Evolutionary conservation across 2,113 vertebrate species (phyloP).

Genomic region (Tachycineta bicolor): DNA sequence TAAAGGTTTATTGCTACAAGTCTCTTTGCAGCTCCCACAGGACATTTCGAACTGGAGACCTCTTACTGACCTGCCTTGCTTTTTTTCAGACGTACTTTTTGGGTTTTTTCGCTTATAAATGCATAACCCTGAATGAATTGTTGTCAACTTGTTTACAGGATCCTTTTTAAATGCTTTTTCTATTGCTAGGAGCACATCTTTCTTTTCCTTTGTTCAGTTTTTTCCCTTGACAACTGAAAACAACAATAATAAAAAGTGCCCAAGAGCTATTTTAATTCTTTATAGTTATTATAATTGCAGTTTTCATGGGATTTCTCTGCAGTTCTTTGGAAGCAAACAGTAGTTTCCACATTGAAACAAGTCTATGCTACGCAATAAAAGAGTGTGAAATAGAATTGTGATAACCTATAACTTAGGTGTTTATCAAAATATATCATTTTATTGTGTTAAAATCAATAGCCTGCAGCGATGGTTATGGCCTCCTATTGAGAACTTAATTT

Average conservation of each 20-base stretch:
- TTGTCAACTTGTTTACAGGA: slow-evolving; percentile 16
- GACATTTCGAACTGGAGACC: background rate
- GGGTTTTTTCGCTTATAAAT: background rate
- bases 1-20: background rate
- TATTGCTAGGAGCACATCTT: background rate
- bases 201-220: background rate
- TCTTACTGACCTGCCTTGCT: background rate
- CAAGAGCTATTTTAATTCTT: slow-evolving; percentile 22
- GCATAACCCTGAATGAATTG: background rate
- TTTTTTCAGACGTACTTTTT: too few species aligned
- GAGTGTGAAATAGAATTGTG: background rate
- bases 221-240: background rate
- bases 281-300: background rate
- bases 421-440: background rate
- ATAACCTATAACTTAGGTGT: background rate
- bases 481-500: slow-evolving; percentile 20
- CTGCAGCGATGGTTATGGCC: background rate
- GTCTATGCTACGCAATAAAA: background rate
- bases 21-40: background rate
- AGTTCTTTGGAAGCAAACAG: slow-evolving; percentile 10
- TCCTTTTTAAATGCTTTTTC: background rate
- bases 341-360: slow-evolving; percentile 2
- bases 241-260: background rate
- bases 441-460: background rate
- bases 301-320: slow-evolving; percentile 49